phyloP scores from a whole-genome alignment of 2,113 vertebrate genomes.

The Nesospiza acunhae region DNA sequence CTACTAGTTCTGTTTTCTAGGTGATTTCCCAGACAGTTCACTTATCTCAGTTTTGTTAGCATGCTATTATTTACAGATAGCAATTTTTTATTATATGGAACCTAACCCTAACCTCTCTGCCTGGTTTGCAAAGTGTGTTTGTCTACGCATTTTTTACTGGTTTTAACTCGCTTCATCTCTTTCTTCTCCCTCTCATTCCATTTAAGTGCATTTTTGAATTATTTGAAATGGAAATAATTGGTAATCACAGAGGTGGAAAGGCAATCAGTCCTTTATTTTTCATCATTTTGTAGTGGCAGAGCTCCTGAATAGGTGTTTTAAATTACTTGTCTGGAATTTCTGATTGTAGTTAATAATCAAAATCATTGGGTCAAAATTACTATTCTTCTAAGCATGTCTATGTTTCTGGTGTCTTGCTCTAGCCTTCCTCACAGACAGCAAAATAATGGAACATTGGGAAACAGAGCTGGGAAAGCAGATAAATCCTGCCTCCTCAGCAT shows the following conservation, averaged over 20 bases:
- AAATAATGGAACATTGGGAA: neutral
- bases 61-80: neutral
- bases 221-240: neutral
- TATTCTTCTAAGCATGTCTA: neutral
- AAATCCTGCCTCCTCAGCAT: neutral
- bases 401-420: neutral
- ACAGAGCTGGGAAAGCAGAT: neutral
- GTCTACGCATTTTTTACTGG: neutral
- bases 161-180: neutral
- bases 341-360: neutral
- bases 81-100: neutral
- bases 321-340: neutral
- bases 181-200: neutral
- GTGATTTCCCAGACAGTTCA: neutral
- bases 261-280: constrained; percentile 3
- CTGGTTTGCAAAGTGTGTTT: neutral
- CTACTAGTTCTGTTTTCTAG: neutral
- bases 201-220: neutral
- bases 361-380: neutral
- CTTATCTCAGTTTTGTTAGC: neutral
- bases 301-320: neutral
- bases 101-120: neutral
- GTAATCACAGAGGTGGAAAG: neutral
- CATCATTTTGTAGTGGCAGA: neutral
- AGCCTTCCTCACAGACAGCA: neutral